Evolutionary conservation across 1,140 invertebrate species (phyloP).

Genomic region (Chelonus insularis): DNA sequence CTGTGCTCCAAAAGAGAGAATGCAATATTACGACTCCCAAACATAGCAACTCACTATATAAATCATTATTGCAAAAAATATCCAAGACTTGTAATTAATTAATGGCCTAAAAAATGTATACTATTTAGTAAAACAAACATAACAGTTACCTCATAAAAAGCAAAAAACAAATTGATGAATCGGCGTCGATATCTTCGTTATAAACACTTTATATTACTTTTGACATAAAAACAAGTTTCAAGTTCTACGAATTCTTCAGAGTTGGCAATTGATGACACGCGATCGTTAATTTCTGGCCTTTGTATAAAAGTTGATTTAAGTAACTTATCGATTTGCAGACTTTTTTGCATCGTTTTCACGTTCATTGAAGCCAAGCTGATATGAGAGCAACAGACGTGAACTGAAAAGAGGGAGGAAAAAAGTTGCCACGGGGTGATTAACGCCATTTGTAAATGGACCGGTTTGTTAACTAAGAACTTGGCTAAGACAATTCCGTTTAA

Average conservation of each 20-base stretch:
- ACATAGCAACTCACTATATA: no score
- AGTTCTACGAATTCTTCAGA: neutral
- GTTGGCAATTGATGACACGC: no score
- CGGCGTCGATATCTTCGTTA: conserved; percentile 5
- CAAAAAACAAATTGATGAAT: conserved; percentile 6
- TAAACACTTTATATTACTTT: neutral
- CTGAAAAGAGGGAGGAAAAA: conserved; percentile 6
- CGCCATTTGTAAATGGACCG: conserved; percentile 32
- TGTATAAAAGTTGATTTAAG: neutral
- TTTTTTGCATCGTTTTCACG: neutral
- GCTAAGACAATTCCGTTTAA: conserved; percentile 30
- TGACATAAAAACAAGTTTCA: neutral
- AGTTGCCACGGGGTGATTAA: conserved; percentile 28
- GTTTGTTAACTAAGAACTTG: conserved; percentile 19
- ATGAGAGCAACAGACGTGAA: neutral
- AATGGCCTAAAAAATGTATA: no score
- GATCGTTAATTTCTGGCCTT: no score
- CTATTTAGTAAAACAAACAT: no score
- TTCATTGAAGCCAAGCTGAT: neutral
- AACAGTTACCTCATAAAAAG: no score
- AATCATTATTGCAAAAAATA: no score
- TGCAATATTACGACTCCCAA: no score
- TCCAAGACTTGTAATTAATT: no score
- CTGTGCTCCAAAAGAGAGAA: no score
- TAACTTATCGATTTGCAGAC: neutral